phyloP scores from a whole-genome alignment of 1,140 invertebrate genomes.

The Pygmarrhopalites habei region DNA sequence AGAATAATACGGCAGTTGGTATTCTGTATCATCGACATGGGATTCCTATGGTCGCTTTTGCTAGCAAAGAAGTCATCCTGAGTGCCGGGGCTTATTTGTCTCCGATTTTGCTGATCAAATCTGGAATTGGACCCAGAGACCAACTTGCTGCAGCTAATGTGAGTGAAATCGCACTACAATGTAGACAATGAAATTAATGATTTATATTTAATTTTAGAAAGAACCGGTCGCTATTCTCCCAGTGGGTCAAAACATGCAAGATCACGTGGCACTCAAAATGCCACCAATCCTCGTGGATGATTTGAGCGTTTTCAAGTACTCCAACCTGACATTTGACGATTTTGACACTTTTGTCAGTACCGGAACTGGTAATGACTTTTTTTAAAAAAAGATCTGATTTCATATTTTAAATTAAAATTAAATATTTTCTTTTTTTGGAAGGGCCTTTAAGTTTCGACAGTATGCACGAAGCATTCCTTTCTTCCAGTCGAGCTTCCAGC shows the following conservation, averaged over 20 bases:
- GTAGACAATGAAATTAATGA: background rate
- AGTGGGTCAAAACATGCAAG: constrained; percentile 7
- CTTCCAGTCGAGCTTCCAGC: background rate
- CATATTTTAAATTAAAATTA: too few species aligned
- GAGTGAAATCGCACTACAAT: background rate
- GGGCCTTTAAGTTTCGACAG: background rate
- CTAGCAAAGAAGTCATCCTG: background rate
- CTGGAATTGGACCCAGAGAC: background rate
- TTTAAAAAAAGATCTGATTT: too few species aligned
- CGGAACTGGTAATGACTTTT: background rate
- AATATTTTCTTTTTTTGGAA: too few species aligned
- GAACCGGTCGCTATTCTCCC: background rate
- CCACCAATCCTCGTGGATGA: background rate
- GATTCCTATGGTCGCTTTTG: background rate
- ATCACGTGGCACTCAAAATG: background rate
- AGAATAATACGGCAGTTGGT: background rate
- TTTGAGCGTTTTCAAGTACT: background rate
- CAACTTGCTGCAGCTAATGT: background rate
- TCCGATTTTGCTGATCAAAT: background rate
- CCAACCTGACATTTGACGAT: background rate
- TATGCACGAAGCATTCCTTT: background rate
- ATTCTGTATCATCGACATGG: background rate
- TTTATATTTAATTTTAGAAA: background rate
- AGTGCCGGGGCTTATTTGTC: background rate
- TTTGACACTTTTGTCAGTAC: background rate